phyloP scores from a whole-genome alignment of 2,797 vertebrate species.

The Loriculus beryllinus region DNA sequence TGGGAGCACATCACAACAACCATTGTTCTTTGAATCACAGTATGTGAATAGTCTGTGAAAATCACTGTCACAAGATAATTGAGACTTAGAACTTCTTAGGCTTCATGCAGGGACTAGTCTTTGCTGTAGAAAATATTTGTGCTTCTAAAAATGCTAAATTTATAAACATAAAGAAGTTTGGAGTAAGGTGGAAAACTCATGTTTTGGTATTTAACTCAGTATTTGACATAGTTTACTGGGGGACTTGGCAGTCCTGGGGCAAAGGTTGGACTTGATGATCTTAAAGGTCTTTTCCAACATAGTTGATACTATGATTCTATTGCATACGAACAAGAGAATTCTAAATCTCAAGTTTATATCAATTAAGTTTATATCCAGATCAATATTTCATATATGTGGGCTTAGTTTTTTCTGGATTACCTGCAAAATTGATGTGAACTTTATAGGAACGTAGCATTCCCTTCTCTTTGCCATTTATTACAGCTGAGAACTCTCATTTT shows the following conservation, averaged over 20 bases:
- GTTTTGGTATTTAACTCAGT: background rate
- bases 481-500: background rate
- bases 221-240: background rate
- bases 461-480: background rate
- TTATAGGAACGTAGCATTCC: background rate
- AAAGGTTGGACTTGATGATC: background rate
- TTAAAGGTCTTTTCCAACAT: background rate
- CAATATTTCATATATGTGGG: background rate
- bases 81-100: background rate
- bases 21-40: background rate
- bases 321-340: background rate
- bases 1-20: background rate
- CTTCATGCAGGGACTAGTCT: background rate
- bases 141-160: background rate
- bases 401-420: background rate
- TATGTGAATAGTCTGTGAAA: background rate
- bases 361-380: background rate
- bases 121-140: too few relatives aligned
- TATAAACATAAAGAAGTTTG: background rate
- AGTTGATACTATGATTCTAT: background rate
- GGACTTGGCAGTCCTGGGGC: background rate
- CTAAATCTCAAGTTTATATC: background rate
- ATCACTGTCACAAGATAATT: rapidly evolving
- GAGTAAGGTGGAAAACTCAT: background rate
- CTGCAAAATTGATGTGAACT: background rate